These are phyloP conservation scores for Cheiracanthium punctorium DNA, from an alignment of 2,888 invertebrate genomes.

Conservation along the genomic window DNA sequence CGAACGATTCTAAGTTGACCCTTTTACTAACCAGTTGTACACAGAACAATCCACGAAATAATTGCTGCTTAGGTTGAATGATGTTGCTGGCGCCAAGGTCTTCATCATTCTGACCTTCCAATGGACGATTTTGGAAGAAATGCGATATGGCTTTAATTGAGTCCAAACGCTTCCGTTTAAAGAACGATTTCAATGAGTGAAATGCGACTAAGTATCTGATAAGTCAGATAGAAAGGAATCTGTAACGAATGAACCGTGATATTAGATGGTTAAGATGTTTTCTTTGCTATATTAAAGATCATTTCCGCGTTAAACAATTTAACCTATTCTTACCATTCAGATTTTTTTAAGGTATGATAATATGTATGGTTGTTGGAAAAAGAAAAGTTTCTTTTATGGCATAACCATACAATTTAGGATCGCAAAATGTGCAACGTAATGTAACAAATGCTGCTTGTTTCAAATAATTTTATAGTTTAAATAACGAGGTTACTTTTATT, in stretches of 20 bases:
- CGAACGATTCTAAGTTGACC: too few relatives aligned
- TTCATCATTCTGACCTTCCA: constrained; percentile 60
- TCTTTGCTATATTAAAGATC: background rate
- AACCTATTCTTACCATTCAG: too few relatives aligned
- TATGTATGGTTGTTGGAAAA: too few relatives aligned
- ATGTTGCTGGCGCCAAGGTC: constrained; percentile 55
- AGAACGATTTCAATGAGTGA: background rate
- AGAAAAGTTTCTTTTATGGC: too few relatives aligned
- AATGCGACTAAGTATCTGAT: background rate
- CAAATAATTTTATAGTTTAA: too few relatives aligned
- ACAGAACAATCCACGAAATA: constrained; percentile 47
- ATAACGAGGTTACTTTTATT: too few relatives aligned
- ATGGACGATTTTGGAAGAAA: constrained; percentile 25
- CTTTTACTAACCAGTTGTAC: constrained; percentile 31
- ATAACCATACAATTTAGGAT: too few relatives aligned
- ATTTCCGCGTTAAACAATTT: too few relatives aligned
- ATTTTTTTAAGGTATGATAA: too few relatives aligned
- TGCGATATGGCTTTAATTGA: constrained; percentile 17
- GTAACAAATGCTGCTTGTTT: too few relatives aligned
- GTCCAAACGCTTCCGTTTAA: background rate
- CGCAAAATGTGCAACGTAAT: too few relatives aligned
- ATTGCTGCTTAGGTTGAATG: constrained; percentile 53
- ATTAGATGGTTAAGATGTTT: background rate
- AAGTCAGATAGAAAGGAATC: background rate
- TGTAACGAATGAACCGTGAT: background rate